Percentiles rank a stretch among this genome's conserved stretches.
Evolutionary conservation across 1,140 invertebrate species (phyloP).

Genomic region (Drosophila bocqueti): DNA sequence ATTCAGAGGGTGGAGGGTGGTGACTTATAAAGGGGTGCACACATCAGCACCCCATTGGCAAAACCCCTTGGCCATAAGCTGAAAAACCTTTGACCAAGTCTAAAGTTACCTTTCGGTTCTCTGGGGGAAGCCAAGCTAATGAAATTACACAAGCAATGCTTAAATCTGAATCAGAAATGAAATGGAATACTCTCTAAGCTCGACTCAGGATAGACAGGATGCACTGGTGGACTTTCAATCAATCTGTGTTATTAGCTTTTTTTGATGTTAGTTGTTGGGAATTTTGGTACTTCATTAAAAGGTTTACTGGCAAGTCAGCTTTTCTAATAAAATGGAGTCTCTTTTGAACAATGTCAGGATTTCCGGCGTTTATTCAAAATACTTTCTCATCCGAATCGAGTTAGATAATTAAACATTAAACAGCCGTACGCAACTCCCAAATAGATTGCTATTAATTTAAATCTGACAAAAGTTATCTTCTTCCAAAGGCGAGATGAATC

Average conservation of each 20-base stretch:
- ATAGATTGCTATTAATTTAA: constrained; percentile 34
- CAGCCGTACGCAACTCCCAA: neutral
- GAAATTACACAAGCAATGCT: neutral
- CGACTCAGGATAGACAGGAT: neutral
- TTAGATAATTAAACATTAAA: constrained; percentile 11
- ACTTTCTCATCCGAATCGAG: neutral
- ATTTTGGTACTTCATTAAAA: too few species aligned
- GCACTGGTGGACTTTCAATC: neutral
- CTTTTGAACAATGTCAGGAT: neutral
- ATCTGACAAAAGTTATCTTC: constrained; percentile 27
- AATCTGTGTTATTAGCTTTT: neutral
- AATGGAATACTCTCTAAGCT: constrained; percentile 20
- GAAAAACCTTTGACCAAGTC: constrained; percentile 39
- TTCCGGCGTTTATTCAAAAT: neutral
- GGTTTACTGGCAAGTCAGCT: too few species aligned
- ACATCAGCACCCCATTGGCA: constrained; percentile 8
- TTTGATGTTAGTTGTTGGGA: too few species aligned
- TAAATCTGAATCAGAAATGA: constrained; percentile 31
- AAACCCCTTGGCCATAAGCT: constrained; percentile 22
- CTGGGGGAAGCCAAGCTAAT: constrained; percentile 33
- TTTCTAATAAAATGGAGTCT: neutral
- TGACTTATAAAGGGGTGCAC: neutral
- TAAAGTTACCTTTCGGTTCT: constrained; percentile 21
- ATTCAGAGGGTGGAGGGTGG: constrained; percentile 7
- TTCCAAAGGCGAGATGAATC: neutral